Evolutionary conservation across 2,113 vertebrate genomes (phyloP).

Genomic region (Climacteris rufus): DNA sequence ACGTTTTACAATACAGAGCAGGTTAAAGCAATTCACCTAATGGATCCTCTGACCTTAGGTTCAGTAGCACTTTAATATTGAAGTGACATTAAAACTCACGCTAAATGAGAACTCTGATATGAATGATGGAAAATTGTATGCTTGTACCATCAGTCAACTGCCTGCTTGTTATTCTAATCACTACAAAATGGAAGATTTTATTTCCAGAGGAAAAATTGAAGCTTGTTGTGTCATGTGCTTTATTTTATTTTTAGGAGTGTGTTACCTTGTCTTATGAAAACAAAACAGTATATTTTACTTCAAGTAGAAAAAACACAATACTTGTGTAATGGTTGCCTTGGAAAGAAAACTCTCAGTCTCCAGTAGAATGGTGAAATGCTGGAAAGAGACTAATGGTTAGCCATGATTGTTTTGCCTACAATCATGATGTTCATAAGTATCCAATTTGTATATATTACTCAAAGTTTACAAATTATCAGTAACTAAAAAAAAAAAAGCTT

Average conservation of each 20-base stretch:
- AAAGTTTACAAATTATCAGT: not conserved
- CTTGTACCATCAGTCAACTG: not conserved
- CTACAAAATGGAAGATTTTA: not conserved
- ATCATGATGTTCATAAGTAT: not conserved
- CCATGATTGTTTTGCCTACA: not conserved
- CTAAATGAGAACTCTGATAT: not conserved
- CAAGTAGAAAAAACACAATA: conserved; percentile 3
- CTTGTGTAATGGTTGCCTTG: not conserved
- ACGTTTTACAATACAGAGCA: not conserved
- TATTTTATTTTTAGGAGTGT: conserved; percentile 21
- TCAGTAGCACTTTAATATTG: not conserved
- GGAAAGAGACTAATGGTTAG: not conserved
- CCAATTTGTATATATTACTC: not conserved
- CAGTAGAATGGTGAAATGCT: not conserved
- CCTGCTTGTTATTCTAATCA: conserved; percentile 17
- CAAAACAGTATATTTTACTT: not conserved
- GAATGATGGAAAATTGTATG: not conserved
- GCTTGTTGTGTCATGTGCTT: not conserved
- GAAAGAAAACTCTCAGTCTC: not conserved
- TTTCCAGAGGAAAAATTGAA: conserved; percentile 18
- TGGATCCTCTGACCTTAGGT: not conserved
- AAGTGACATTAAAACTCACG: not conserved
- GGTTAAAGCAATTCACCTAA: not conserved
- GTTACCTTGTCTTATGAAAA: not conserved
- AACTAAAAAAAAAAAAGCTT: not conserved